These are phyloP conservation scores for Drosophila kokeensis DNA, from an alignment of 2,888 invertebrate species.

Conservation along the genomic window DNA sequence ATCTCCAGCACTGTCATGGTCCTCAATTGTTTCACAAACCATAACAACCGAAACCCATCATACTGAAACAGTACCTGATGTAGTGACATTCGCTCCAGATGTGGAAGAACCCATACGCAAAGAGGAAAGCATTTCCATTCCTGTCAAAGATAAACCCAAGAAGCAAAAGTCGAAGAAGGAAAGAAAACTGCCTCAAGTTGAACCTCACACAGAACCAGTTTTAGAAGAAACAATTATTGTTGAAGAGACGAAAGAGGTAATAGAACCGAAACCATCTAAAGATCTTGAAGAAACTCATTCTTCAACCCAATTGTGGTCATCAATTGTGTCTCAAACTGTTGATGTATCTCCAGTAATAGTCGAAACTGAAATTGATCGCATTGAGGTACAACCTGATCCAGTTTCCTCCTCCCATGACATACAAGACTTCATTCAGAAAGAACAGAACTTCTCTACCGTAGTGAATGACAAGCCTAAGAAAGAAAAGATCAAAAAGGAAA, in stretches of 20 bases:
- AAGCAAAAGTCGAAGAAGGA: conserved; percentile 49
- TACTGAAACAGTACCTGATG: neutral
- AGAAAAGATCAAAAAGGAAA: conserved; percentile 54
- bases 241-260: conserved; percentile 1
- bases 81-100: neutral
- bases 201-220: neutral
- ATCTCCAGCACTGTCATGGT: conserved; percentile 49
- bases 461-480: conserved; percentile 43
- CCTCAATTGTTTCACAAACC: conserved; percentile 61
- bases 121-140: conserved; percentile 9
- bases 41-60: conserved; percentile 13
- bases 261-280: neutral
- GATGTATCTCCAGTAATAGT: conserved; percentile 21
- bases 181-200: conserved; percentile 19
- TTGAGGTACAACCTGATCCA: neutral
- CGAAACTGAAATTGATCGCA: conserved; percentile 9
- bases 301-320: conserved; percentile 47
- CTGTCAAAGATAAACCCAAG: conserved; percentile 29
- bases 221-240: conserved; percentile 5
- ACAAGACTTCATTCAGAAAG: conserved; percentile 50
- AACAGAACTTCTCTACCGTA: conserved; percentile 44
- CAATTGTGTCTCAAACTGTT: conserved; percentile 42
- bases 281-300: neutral
- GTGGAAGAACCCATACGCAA: conserved; percentile 8
- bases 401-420: conserved; percentile 12